Evolutionary conservation across 2,797 vertebrate genomes (phyloP), one percentile per base, ranked within the genome.

Genomic region (Anas bahamensis): DNA sequence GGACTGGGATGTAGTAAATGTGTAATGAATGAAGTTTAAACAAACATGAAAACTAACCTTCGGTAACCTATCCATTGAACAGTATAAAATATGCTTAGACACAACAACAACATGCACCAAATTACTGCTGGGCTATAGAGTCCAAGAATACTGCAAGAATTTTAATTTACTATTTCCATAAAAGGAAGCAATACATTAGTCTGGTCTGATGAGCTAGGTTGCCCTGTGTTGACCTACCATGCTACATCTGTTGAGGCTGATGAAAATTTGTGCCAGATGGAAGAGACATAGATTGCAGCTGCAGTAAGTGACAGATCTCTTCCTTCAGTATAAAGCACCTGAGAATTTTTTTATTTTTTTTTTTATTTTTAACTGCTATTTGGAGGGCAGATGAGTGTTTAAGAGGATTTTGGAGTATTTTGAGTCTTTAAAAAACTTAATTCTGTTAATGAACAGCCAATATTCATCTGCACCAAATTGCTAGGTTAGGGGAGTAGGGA

Each of bases 11-110:
- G n/a, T 71, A 95, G 63, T 33, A 93, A 91, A 7, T 80, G 66
- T 94, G 61, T 73, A 94, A 90, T 86, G 81, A 96, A 95, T 64
- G 55, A 91, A 31, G 65, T 89, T 95, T 89, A 91, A 77, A 69
- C 63, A 77, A 95, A 96, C 31, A 87, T 48, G 37, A 59, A 93
- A 94, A 84, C 74, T 90, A 91, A 86, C 88, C 66, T 87, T 90
- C 83, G 91, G 83, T 71, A 95, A 82, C 35, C 76, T 88, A 82
- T 28, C 26, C 31, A 61, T 37, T 85, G 52, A 86, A 79, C 41
- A 84, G 42, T 61, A 82, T 80, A 79, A 92, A 90, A 86, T 77
- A 83, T 14, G n/a, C 71, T 88, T 75, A 65, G 61, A 50, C 60
- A 73, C 53, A 82, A 57, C 33, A 80, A 33, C 53, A 80, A 33